Evolutionary conservation across 2,113 vertebrate species (phyloP).

Genomic region (Manacus vitellinus): DNA sequence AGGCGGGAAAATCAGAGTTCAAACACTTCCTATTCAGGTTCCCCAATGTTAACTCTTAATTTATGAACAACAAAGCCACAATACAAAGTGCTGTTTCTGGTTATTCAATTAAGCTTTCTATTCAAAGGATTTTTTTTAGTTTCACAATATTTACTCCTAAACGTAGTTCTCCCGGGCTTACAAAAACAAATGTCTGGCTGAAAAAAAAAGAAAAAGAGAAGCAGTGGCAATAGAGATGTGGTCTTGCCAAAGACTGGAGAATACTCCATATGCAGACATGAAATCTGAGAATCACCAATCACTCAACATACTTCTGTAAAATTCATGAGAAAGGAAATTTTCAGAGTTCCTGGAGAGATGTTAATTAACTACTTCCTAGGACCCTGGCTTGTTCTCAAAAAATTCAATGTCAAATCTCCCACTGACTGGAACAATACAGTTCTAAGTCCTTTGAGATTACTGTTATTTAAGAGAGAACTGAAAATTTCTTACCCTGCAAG

Average conservation of each 20-base stretch:
- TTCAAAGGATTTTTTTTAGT: background rate
- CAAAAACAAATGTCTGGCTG: background rate
- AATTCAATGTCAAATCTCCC: background rate
- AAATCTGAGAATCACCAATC: background rate
- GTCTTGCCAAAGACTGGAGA: background rate
- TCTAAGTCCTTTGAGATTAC: background rate
- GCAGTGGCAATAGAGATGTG: background rate
- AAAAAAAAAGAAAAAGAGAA: background rate
- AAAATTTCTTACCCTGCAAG: background rate
- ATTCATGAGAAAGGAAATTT: background rate
- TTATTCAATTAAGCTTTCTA: background rate
- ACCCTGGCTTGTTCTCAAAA: background rate
- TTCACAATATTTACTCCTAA: background rate
- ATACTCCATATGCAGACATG: background rate
- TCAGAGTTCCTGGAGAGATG: background rate
- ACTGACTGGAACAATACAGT: background rate
- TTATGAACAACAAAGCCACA: background rate
- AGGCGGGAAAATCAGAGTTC: background rate
- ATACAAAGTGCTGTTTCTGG: background rate
- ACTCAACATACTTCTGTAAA: background rate
- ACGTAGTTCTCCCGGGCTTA: background rate
- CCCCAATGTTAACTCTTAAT: background rate
- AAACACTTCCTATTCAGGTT: background rate
- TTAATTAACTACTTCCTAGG: conserved; percentile 25
- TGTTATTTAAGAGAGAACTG: conserved; percentile 12